phyloP scores from a whole-genome alignment of 2,113 vertebrate genomes.

The Delphinapterus leucas region DNA sequence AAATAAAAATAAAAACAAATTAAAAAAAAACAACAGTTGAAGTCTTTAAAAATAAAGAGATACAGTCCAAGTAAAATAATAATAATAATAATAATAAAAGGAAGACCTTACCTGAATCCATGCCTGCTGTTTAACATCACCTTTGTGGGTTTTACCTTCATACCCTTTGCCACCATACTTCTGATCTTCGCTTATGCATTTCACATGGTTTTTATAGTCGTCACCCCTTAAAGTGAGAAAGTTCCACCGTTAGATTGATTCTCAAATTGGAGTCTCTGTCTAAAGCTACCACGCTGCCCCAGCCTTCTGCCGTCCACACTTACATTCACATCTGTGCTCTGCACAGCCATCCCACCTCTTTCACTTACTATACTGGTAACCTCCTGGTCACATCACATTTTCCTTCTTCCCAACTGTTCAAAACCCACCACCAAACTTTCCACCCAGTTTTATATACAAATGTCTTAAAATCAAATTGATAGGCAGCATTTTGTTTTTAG shows the following conservation, averaged over 20 bases:
- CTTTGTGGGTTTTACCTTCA: conserved; percentile 92
- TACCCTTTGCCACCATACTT: conserved; percentile 95
- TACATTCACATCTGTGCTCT: rapidly evolving
- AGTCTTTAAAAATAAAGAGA: no score
- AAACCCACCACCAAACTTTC: not conserved
- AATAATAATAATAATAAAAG: no score
- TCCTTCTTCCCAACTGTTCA: not conserved
- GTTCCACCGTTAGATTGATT: not conserved
- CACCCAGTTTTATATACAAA: not conserved
- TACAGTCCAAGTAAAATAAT: no score
- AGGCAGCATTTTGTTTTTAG: not conserved
- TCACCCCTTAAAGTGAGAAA: conserved; percentile 84
- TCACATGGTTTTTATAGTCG: conserved; percentile 91
- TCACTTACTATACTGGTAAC: not conserved
- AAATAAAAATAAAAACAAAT: no score
- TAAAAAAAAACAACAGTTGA: no score
- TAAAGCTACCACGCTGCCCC: rapidly evolving
- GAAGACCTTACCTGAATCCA: conserved; percentile 90
- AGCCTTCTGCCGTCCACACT: rapidly evolving
- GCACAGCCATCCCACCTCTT: not conserved
- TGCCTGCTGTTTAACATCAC: conserved; percentile 93
- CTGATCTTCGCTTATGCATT: conserved; percentile 93
- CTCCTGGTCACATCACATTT: not conserved
- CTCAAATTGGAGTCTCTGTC: not conserved
- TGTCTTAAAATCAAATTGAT: not conserved